Evolutionary conservation across 2,113 vertebrate species (phyloP).

Genomic region (Kryptolebias marmoratus): DNA sequence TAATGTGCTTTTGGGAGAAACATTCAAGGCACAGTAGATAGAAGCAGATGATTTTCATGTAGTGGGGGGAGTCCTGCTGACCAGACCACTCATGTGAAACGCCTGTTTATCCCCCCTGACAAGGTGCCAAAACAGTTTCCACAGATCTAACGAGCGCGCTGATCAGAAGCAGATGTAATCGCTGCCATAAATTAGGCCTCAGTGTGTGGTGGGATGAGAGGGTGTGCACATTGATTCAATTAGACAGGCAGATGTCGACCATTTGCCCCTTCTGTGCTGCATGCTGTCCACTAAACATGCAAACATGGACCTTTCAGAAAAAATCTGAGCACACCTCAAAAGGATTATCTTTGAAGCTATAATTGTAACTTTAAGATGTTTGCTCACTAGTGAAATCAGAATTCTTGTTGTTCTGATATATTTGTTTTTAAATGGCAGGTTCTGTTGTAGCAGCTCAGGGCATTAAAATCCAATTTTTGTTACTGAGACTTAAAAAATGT

Average conservation of each 20-base stretch:
- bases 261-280: slow-evolving; percentile 10
- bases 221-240: slow-evolving; percentile 67
- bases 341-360: too few relatives aligned
- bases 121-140: slow-evolving; percentile 76
- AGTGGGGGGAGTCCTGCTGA: slow-evolving; percentile 43
- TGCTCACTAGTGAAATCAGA: background rate
- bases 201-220: slow-evolving; percentile 52
- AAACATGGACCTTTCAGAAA: background rate
- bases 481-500: too few relatives aligned
- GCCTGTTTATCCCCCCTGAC: slow-evolving; percentile 72
- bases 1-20: slow-evolving; percentile 3
- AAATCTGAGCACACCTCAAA: background rate
- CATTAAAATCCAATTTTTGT: background rate
- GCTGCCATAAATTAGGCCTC: slow-evolving; percentile 64
- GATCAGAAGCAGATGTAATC: slow-evolving; percentile 78
- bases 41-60: slow-evolving; percentile 46
- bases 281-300: slow-evolving; percentile 9
- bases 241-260: slow-evolving; percentile 48
- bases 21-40: background rate
- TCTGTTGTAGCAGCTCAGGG: background rate
- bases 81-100: slow-evolving; percentile 56
- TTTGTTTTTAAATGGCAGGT: background rate
- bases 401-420: background rate
- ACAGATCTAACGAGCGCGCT: slow-evolving; percentile 64
- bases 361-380: background rate